Percentiles rank a stretch among this genome's conserved stretches.
Conservation (phyloP, 2,888 invertebrate species). For the Ypsolopha sequella region DNA sequence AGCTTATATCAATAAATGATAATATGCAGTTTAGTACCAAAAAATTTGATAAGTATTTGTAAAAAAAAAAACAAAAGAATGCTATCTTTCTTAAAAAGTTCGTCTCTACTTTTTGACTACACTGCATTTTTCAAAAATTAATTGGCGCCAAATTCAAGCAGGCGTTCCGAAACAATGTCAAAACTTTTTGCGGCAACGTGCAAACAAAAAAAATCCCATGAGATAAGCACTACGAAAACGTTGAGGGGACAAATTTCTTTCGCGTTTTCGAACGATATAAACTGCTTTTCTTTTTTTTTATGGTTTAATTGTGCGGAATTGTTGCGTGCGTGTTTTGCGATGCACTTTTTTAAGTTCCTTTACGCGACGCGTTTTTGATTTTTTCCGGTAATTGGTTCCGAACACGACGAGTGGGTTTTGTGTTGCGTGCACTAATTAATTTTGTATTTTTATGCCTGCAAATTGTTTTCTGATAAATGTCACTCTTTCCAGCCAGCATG, state of each 20-base stretch:
- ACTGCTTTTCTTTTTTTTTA: slow-evolving; percentile 32
- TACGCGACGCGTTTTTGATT: not conserved
- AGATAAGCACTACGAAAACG: not conserved
- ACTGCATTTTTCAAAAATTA: slow-evolving; percentile 26
- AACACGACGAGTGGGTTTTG: slow-evolving; percentile 38
- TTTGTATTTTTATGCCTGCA: slow-evolving; percentile 14
- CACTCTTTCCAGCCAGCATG: not conserved
- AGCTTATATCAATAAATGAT: too few species aligned
- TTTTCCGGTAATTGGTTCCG: slow-evolving; percentile 25
- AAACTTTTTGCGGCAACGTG: slow-evolving; percentile 51
- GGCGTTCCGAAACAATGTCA: slow-evolving; percentile 52
- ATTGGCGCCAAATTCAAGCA: slow-evolving; percentile 55
- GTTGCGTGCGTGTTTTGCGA: slow-evolving; percentile 45
- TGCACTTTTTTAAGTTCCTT: not conserved
- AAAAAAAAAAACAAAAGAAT: slow-evolving; percentile 16
- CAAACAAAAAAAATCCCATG: slow-evolving; percentile 26
- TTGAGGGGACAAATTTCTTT: slow-evolving; percentile 58
- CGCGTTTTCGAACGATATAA: slow-evolving; percentile 35
- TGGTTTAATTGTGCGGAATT: slow-evolving; percentile 59
- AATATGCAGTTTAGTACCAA: too few species aligned
- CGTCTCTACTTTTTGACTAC: not conserved
- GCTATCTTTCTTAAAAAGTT: slow-evolving; percentile 1
- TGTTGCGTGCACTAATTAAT: slow-evolving; percentile 49
- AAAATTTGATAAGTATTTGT: too few species aligned
- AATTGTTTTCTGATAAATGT: not conserved